Evolutionary conservation across 2,888 invertebrate species (phyloP).

Genomic region (Pyrocoelia pectoralis): DNA sequence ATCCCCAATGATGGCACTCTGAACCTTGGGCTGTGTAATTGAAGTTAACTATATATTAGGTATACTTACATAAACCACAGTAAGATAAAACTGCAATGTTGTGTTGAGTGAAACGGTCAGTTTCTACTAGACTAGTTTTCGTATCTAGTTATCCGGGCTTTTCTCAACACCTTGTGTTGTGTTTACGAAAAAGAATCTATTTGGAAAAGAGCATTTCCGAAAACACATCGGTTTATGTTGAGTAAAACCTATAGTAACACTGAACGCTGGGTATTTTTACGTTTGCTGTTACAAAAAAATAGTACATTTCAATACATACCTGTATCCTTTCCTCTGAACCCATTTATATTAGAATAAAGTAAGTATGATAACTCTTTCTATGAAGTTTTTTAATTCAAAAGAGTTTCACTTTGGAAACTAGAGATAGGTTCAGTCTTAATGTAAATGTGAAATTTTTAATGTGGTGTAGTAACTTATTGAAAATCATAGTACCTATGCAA

Average conservation of each 20-base stretch:
- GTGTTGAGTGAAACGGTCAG: constrained; percentile 54
- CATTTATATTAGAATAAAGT: constrained; percentile 25
- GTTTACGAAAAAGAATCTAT: constrained; percentile 81
- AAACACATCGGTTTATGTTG: constrained; percentile 76
- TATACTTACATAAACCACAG: constrained; percentile 41
- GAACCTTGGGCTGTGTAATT: constrained; percentile 47
- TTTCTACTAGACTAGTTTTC: constrained; percentile 54
- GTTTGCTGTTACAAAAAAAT: constrained; percentile 13
- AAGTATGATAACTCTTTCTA: constrained; percentile 33
- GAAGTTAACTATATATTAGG: constrained; percentile 25
- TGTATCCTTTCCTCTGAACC: constrained; percentile 2
- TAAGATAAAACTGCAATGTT: constrained; percentile 51
- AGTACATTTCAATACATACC: not conserved
- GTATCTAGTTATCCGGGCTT: constrained; percentile 31
- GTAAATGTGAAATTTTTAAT: constrained; percentile 34
- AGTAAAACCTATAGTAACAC: constrained; percentile 16
- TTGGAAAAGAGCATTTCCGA: constrained; percentile 90
- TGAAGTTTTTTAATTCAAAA: constrained; percentile 32
- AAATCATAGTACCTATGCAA: constrained; percentile 37
- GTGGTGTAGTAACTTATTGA: constrained; percentile 37
- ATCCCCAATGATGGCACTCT: constrained; percentile 50
- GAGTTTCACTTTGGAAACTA: constrained; percentile 15
- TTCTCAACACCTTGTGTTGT: constrained; percentile 78
- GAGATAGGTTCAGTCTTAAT: constrained; percentile 27
- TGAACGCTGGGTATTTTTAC: constrained; percentile 6